phyloP scores from a whole-genome alignment of 35 echinoderm and acorn worm genomes.

The Heliocidaris tuberculata region DNA sequence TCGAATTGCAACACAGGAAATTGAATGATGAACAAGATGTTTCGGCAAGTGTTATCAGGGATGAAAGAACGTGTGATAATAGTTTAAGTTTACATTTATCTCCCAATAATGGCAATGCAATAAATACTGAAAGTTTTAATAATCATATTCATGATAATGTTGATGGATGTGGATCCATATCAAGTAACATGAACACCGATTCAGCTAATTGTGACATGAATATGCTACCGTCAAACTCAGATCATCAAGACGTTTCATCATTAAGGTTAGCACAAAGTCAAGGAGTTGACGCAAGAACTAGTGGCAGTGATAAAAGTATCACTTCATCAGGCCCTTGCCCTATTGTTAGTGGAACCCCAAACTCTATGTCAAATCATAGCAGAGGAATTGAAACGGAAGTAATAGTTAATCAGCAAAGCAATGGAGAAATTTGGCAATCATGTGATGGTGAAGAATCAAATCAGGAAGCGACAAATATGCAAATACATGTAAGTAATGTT shows the following conservation, averaged over 20 bases:
- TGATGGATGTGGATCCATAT: neutral
- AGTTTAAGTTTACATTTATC: neutral
- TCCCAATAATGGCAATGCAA: neutral
- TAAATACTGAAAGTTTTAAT: neutral
- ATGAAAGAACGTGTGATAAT: neutral
- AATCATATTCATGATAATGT: neutral
- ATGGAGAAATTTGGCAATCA: neutral
- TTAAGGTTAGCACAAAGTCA: neutral
- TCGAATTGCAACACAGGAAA: neutral
- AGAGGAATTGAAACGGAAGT: constrained; percentile 3
- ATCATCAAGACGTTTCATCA: neutral
- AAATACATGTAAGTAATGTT: neutral
- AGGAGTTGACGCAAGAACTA: neutral
- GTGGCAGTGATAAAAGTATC: neutral
- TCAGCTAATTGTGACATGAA: neutral
- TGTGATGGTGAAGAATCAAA: neutral
- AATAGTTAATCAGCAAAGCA: neutral
- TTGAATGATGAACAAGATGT: neutral
- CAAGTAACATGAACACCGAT: neutral
- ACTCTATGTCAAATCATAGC: neutral
- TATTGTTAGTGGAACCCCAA: neutral
- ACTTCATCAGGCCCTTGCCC: neutral
- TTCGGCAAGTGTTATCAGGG: neutral
- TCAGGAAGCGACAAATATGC: neutral
- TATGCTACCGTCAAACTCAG: neutral